Evolutionary conservation across 92 coral and sea anemone genomes (phyloP), one percentile per base, ranked within the genome.

Genomic region (Zoanthus gigantus): DNA sequence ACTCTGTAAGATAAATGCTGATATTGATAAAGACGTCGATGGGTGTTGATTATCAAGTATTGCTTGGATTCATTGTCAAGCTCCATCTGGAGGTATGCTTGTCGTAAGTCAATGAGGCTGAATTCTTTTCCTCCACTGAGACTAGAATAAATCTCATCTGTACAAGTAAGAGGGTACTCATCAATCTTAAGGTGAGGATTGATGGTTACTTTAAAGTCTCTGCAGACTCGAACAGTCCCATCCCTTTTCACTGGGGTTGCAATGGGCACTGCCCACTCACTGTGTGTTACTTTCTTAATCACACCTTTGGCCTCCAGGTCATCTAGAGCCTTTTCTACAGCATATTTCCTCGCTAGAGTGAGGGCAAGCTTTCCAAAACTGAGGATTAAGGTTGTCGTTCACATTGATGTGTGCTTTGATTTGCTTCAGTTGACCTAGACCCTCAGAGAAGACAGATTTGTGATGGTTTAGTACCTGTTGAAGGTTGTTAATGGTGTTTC

Each of bases 71-170:
- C 88, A 15, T 84, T 89, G 17, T 89, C 89, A 50, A 93, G 82
- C 74, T 88, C 92, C 94, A 91, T 91, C 71, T 91, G 92, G 3
- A 77, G 48, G 83, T 88, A 93, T 0, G 96, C 91, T 13, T 91
- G 92, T 34, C 73, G 57, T 71, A 91, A 82, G 72, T 93, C 96
- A 76, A 91, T 16, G 76, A 75, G 85, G 1, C 74, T 74, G 63
- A 93, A 93, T 82, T 29, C 32, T 50, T 87, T 82, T 0, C 90
- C 92, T 46, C 83, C 94, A 29, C 44, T 66, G 8, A 91, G 86
- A 44, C 76, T 90, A 0, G 90, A 83, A 34, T 74, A 90, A 42
- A 90, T 82, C 3, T 86, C 89, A 14, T 82, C 91, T 0, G 52
- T 90, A 37, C 74, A 71, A n/a, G 87, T 71, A 13, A 88, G 85